phyloP scores from a whole-genome alignment of 2,113 vertebrate species.

The Rhadina sibilatrix region DNA sequence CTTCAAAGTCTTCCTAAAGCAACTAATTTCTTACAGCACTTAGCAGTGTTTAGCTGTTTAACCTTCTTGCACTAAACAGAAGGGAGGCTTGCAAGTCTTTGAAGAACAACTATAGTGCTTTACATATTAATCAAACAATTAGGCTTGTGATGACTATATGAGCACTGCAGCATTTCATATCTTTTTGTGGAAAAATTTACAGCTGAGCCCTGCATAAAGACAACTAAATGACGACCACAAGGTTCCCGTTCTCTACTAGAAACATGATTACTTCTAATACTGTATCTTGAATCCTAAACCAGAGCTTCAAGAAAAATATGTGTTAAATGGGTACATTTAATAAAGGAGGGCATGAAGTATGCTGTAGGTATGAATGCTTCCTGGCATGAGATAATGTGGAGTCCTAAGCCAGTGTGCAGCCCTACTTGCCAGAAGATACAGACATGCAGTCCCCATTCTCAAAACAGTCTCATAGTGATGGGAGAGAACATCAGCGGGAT shows the following conservation, averaged over 20 bases:
- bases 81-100: not conserved
- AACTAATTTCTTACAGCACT: not conserved
- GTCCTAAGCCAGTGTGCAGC: not conserved
- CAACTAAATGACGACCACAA: not conserved
- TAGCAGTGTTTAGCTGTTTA: not conserved
- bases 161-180: not conserved
- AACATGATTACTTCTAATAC: not conserved
- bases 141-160: not conserved
- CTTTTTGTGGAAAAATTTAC: not conserved
- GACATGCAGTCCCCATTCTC: not conserved
- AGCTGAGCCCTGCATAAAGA: not conserved
- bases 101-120: not conserved
- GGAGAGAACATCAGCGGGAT: not conserved
- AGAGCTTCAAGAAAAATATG: not conserved
- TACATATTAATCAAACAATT: not conserved
- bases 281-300: not conserved
- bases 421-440: not conserved
- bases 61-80: not conserved
- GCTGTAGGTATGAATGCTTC: not conserved
- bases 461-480: not conserved
- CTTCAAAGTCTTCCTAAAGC: not conserved
- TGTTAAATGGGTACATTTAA: not conserved
- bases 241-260: not conserved
- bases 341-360: not conserved
- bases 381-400: not conserved